These are phyloP conservation scores for Cantharis flavilabris DNA, from an alignment of 2,888 invertebrate species.

Conservation along the genomic window DNA sequence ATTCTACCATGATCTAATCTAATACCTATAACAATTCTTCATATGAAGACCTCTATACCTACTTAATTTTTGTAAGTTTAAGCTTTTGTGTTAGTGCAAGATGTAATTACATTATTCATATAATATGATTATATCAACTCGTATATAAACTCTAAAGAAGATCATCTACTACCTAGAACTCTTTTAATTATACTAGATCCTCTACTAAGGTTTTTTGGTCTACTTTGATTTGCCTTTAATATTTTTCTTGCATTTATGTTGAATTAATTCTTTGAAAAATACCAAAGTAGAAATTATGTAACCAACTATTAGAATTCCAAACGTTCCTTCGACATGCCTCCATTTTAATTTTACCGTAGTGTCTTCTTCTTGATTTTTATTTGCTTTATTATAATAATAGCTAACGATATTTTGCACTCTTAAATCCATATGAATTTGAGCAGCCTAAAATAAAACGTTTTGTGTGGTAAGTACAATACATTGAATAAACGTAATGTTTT, in stretches of 20 bases:
- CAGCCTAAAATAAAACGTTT: slow-evolving; percentile 54
- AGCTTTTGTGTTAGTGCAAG: no score
- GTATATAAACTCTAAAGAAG: no score
- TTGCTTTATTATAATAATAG: slow-evolving; percentile 45
- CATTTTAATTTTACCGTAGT: slow-evolving; percentile 41
- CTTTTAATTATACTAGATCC: no score
- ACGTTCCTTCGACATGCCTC: slow-evolving; percentile 49
- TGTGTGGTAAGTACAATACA: neutral
- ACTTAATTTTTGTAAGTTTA: no score
- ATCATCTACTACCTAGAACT: no score
- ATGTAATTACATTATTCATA: no score
- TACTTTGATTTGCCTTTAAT: neutral
- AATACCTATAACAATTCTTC: no score
- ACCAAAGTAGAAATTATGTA: slow-evolving; percentile 35
- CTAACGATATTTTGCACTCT: slow-evolving; percentile 61
- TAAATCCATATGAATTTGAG: slow-evolving; percentile 58
- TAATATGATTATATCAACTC: no score
- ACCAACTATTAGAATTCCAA: slow-evolving; percentile 46
- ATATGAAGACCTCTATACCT: no score
- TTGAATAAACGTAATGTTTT: neutral
- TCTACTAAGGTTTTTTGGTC: no score
- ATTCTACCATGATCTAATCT: no score
- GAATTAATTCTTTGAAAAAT: slow-evolving; percentile 40
- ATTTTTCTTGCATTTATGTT: neutral
- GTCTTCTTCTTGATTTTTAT: slow-evolving; percentile 27